Base-by-base conservation (phyloP, 2,113 vertebrate genomes). In the Pseudopodoces humilis region DNA sequence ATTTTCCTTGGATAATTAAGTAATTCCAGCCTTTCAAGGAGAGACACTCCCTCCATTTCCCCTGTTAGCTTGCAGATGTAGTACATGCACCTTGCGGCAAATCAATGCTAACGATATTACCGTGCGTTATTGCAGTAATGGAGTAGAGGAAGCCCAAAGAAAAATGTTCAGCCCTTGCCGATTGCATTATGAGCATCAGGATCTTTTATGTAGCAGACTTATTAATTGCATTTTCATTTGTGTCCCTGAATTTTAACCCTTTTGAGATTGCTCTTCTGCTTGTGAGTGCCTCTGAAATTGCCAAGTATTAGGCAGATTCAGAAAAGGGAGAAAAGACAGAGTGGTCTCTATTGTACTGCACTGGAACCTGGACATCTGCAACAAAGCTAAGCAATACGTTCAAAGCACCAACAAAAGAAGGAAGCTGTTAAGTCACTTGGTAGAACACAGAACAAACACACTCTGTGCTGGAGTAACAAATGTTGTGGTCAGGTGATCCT, bases 1-100 rank as follows among this genome's bases (percentile, higher is more conserved):
- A 62, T 88, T 97, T 95, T 94, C 93, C 83, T 87, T 89, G 79
- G 93, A 94, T 96, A 97, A 97, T 96, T 96, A 96, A 96, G 94
- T 83, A 97, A 96, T 96, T 92, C 83, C 86, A 95, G 88, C 84
- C 94, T 92, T 93, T 92, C 81, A 64, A 92, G 86, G 86, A 90
- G 85, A 81, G 71, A 95, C 35, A 19, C 79, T 95, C 72, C 83
- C 76, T 89, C 77, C 74, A 49, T 96, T 83, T 95, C 94, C 90
- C 90, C 92, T 55, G 88, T 92, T 94, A 94, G 93, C 92, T 94
- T 90, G 95, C 93, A 86, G 86, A 95, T 88, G 95, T 94, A 82
- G 81, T 80, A 84, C 92, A 89, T 30, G 86, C 37, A 93, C 95
- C 96, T 96, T 92, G 88, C 28, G 35, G 95, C 95, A 94, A 95